Base-by-base conservation (phyloP, 2,888 invertebrate genomes). In the Apamea monoglypha region DNA sequence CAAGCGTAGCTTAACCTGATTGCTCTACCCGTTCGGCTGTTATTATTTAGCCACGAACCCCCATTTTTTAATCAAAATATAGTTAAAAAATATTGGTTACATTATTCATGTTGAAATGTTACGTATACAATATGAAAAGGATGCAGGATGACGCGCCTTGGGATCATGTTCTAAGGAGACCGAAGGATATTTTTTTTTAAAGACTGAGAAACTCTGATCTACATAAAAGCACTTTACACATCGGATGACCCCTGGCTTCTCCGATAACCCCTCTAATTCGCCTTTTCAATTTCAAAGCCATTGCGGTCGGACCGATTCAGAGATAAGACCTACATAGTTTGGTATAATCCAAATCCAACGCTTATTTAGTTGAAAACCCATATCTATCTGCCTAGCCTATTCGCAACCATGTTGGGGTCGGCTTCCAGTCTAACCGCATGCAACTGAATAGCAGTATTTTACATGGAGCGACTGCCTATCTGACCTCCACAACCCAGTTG, bases 231-330 rank as follows among this genome's bases (percentile, higher is more conserved):
- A 64, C 71, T 74, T 83, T 79, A 68, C 78, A 63, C 67, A 68
- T 70, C 29, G 53, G 50, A 50, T 63, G 80, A 83, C 50, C 64
- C 75, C 25, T 50, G 63, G 47, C 64, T 61, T 59, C 36, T 29
- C 50, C 80, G 84, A 76, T 82, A 76, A 83, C 50, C 50, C 66
- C 70, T 84, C 66, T 75, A 76, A 85, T 82, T 85, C 66, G 68
- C 82, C 83, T 73, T 83, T 80, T 75, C 80, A 76, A 80, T 83
- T 76, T 68, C 83, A 83, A 83, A 83, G 76, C 59, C 64, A 44
- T 74, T 70, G 80, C 66, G 71, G 81, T 78, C 53, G 53, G 44
- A 25, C 40, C 25, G 72, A 82, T 82, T 59, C 8, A 70, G 32
- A 78, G 77, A 77, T 84, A 84, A 76, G 76, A 71, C 75, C 63